Evolutionary conservation across 37 sponge, comb jelly and placozoan species (phyloP), one percentile per base, ranked within the genome.

Genomic region (Halichondria panicea): DNA sequence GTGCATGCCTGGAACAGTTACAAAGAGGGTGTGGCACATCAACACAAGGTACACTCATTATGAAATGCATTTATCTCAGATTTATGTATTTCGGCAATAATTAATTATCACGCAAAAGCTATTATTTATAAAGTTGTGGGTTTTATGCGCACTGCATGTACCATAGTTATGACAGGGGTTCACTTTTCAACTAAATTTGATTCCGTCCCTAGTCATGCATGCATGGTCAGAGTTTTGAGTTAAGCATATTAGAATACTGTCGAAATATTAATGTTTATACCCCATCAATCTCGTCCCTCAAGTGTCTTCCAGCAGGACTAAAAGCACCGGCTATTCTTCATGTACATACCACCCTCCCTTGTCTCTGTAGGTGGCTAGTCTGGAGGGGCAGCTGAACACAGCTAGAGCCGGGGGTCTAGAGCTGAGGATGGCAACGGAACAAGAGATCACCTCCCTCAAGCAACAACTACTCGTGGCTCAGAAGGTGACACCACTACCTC

Each of bases 391-490:
- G 46, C 53, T 80, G 53, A 50, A 75, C 9, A 55, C 40, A 9
- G 43, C 55, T 9, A 63, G 71, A 8, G n/a, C 18, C 45, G 54
- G 72, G 35, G 63, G 43, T 59, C 66, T 68, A 2, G 52, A 52
- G 46, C 58, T 70, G 34, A 76, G 84, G 78, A 61, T 81, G 78
- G 37, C n/a, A 35, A 28, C 72, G 28, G 60, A 84, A 27, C 81
- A 81, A 33, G 81, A 90, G 78, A 84, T 62, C 5, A 11, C 24
- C 8, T 79, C 81, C 6, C 73, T 84, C 53, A 70, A 64, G 4
- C 78, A 81, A 53, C 91, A 90, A 32, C 68, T 90, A 19, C 62
- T 72, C 5, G 60, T 66, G 6, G 43, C 81, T 38, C 91, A 76
- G 72, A 84, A 76, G 81, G 91, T 90, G 46, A 43, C 74, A 40